Conservation (phyloP, 2,888 invertebrate genomes). For the Drosophila lutescens region DNA sequence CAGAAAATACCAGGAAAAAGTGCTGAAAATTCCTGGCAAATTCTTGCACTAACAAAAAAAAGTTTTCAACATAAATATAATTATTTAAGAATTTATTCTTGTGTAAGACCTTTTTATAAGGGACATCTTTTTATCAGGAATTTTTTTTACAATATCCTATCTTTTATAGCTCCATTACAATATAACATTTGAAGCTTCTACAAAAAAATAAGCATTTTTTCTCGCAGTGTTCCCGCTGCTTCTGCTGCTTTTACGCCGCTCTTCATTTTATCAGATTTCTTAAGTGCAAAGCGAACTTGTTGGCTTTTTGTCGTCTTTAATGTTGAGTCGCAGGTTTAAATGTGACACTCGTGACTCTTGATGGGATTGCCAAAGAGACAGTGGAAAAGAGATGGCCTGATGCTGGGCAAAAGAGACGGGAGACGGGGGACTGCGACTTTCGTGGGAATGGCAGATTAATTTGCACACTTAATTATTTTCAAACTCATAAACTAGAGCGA, state of each 20-base stretch:
- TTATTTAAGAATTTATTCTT: no score
- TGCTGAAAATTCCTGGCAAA: no score
- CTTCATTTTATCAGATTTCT: slow-evolving; percentile 70
- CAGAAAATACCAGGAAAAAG: no score
- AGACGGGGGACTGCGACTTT: slow-evolving; percentile 2
- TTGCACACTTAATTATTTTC: slow-evolving; percentile 39
- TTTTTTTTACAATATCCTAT: no score
- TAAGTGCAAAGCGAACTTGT: slow-evolving; percentile 79
- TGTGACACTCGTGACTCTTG: slow-evolving; percentile 78
- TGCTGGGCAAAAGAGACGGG: neutral
- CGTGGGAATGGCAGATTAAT: slow-evolving; percentile 69
- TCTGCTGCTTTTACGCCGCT: slow-evolving; percentile 24
- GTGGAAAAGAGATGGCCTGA: neutral
- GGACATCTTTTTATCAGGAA: no score
- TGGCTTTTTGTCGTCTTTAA: slow-evolving; percentile 82
- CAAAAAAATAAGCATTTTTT: neutral
- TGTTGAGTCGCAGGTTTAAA: slow-evolving; percentile 76
- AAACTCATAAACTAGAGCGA: slow-evolving; percentile 47
- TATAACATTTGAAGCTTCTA: no score
- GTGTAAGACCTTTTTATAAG: no score
- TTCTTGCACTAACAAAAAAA: no score
- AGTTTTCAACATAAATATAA: no score
- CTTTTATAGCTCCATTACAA: no score
- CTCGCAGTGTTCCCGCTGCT: neutral
- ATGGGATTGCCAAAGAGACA: slow-evolving; percentile 50